A percentile compares a stretch with the other conserved stretches of the same genome.
These are phyloP conservation scores for Pseudolaguvia tuberculata DNA, from an alignment of 2,113 vertebrate species.

Conservation along the genomic window DNA sequence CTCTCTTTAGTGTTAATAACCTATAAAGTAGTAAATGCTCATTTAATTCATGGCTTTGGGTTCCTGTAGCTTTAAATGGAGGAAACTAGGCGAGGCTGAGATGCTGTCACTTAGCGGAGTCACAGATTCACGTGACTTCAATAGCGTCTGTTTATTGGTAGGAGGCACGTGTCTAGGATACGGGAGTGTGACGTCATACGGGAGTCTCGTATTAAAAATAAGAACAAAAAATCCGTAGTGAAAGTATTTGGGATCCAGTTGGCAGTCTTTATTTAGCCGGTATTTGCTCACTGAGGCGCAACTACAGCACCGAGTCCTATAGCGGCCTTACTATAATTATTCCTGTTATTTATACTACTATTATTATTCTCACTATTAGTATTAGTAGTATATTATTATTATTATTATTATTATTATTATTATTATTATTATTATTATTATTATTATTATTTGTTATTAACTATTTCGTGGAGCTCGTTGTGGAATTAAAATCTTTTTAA, in stretches of 20 bases:
- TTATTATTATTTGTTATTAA: neutral
- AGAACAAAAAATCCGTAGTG: conserved; percentile 82
- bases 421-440: neutral
- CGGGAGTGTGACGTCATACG: conserved; percentile 76
- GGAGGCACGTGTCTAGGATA: conserved; percentile 87
- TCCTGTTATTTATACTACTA: neutral
- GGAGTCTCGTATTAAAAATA: conserved; percentile 81
- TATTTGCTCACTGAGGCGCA: conserved; percentile 49
- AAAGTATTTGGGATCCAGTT: conserved; percentile 81
- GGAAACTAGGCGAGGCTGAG: conserved; percentile 56
- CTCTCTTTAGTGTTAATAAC: neutral
- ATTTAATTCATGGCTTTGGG: conserved; percentile 10
- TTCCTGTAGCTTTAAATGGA: conserved; percentile 45
- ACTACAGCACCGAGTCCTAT: conserved; percentile 17
- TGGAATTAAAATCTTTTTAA: conserved; percentile 51
- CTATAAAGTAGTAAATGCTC: conserved; percentile 5
- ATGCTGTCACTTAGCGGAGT: conserved; percentile 69
- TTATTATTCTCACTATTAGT: neutral
- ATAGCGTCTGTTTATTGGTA: conserved; percentile 70
- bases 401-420: neutral
- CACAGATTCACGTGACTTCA: conserved; percentile 73
- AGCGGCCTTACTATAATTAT: neutral
- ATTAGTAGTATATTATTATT: neutral
- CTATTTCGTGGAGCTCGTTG: conserved; percentile 21
- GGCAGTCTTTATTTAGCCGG: conserved; percentile 66